Percentiles rank a stretch among this genome's conserved stretches.
phyloP scores from a whole-genome alignment of 2,113 vertebrate genomes.

The Urocynchramus pylzowi region DNA sequence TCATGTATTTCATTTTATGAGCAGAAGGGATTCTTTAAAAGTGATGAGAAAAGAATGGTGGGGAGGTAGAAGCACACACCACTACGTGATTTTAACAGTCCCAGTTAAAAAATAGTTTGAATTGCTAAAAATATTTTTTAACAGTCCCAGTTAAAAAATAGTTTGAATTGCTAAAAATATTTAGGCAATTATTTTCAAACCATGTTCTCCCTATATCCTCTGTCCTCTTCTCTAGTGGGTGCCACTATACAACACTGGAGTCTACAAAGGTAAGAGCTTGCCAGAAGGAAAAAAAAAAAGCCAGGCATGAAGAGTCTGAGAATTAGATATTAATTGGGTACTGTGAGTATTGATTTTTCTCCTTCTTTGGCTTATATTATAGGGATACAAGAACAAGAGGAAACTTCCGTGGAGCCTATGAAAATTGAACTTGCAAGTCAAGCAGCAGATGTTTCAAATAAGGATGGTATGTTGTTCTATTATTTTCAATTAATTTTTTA shows the following conservation, averaged over 20 bases:
- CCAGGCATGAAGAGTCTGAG: not conserved
- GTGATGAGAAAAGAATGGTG: not conserved
- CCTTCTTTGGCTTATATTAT: not conserved
- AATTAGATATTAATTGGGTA: not conserved
- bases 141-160: not conserved
- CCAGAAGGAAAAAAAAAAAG: not conserved
- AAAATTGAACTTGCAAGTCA: slow-evolving; percentile 38
- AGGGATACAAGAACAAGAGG: slow-evolving; percentile 41
- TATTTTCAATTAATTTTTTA: not conserved
- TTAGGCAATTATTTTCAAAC: not conserved
- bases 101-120: not conserved
- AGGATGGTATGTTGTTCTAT: slow-evolving; percentile 63
- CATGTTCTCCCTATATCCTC: not conserved
- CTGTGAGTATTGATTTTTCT: not conserved
- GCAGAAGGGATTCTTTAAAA: not conserved
- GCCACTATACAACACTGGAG: not conserved
- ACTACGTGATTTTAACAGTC: not conserved
- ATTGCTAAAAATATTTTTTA: not conserved
- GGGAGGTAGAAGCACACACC: not conserved
- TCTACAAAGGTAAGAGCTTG: not conserved
- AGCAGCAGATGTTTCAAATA: slow-evolving; percentile 38
- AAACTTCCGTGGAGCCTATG: not conserved
- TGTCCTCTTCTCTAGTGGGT: not conserved
- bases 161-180: not conserved
- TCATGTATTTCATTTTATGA: not conserved